Evolutionary conservation across 2,888 invertebrate species (phyloP).

Genomic region (Glaucopsyche alexis): DNA sequence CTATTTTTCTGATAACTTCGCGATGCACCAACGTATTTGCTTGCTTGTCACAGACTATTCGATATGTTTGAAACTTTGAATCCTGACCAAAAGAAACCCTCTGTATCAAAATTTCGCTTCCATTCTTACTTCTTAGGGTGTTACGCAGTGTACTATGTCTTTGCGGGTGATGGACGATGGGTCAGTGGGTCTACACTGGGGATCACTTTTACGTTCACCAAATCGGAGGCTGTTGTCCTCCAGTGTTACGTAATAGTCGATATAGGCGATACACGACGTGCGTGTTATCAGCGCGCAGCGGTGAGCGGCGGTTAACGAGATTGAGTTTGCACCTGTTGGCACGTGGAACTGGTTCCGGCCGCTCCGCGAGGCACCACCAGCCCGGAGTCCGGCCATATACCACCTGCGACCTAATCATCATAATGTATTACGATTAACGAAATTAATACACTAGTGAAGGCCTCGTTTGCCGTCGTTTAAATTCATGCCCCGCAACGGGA

Average conservation of each 20-base stretch:
- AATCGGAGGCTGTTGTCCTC: neutral
- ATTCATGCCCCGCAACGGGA: neutral
- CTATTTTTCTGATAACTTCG: neutral
- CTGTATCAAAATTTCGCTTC: too few relatives aligned
- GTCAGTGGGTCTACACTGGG: too few relatives aligned
- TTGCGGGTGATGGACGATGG: too few relatives aligned
- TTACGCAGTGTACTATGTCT: too few relatives aligned
- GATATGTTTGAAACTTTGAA: too few relatives aligned
- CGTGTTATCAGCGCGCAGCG: neutral
- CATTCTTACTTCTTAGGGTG: too few relatives aligned
- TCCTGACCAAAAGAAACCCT: too few relatives aligned
- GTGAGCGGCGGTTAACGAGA: neutral
- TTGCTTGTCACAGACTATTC: too few relatives aligned
- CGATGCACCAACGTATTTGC: neutral
- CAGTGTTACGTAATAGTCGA: neutral
- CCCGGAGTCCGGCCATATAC: neutral
- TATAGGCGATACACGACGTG: neutral
- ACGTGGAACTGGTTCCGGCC: neutral
- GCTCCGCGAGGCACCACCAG: neutral
- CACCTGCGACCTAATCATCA: conserved; percentile 17
- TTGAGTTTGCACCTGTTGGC: conserved; percentile 14
- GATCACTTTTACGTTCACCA: neutral
- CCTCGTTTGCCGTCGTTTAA: neutral
- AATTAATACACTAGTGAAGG: neutral
- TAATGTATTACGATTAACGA: conserved; percentile 13